Percentiles rank a stretch among this genome's conserved stretches.
Conservation (phyloP, 2,888 invertebrate species). For the Dryadula phaetusa region DNA sequence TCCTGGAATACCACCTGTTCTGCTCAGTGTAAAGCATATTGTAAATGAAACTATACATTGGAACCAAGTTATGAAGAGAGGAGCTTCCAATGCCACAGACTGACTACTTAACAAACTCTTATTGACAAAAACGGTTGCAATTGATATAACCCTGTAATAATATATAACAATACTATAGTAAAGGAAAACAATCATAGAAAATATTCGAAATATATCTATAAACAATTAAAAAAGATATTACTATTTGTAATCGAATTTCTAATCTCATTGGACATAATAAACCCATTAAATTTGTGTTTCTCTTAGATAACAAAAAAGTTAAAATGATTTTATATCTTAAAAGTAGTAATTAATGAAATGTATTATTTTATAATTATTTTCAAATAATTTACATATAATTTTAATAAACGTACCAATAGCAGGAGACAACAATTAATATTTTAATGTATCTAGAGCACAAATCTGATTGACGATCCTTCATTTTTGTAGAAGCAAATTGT, state of each 20-base stretch:
- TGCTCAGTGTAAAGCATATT: conserved; percentile 89
- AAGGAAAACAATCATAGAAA: background rate
- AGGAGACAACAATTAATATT: conserved; percentile 89
- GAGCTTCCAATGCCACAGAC: conserved; percentile 92
- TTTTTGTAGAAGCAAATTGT: conserved; percentile 45
- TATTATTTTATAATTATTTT: background rate
- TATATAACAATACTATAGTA: conserved; percentile 28
- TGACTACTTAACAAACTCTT: conserved; percentile 92
- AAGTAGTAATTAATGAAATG: background rate
- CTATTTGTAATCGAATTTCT: background rate
- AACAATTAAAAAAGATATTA: conserved; percentile 17
- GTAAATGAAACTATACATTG: conserved; percentile 95
- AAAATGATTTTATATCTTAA: background rate
- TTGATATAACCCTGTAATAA: conserved; percentile 92
- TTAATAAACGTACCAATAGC: conserved; percentile 90
- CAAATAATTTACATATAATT: conserved; percentile 32
- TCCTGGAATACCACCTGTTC: conserved; percentile 86
- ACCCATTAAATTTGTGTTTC: conserved; percentile 1
- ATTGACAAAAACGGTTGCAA: conserved; percentile 97
- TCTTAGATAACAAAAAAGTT: background rate
- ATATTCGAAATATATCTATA: background rate
- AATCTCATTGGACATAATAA: conserved; percentile 30
- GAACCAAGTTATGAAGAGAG: conserved; percentile 98
- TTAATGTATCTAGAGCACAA: conserved; percentile 86
- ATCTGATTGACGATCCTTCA: conserved; percentile 68